Base-by-base conservation (phyloP, 2,888 invertebrate species). In the Abscondita cerata region DNA sequence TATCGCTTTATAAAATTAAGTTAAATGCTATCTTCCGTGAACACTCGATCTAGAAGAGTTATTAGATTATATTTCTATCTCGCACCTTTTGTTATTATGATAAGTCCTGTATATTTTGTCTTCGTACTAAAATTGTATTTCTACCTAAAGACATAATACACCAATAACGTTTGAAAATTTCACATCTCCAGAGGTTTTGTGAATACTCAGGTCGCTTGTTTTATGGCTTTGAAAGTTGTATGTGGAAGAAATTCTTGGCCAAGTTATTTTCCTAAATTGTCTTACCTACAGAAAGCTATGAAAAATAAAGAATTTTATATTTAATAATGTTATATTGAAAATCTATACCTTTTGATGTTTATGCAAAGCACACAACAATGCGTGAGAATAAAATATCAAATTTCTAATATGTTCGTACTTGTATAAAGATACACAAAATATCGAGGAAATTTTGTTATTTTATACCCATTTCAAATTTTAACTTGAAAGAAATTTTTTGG, bases 41-140 rank as follows among this genome's bases (percentile, higher is more conserved):
- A 68, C 40, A 53, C 46, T 34, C 59, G 52, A 64, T 64, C 59
- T 63, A 53, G 15, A 51, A 25, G 19, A 59, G 41, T 59, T 68
- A 69, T 69, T 66, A 66, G 65, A 67, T 69, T 68, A 68, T 66
- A 58, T 61, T 50, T 59, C 60, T 59, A 59, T 66, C 51, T 63
- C 51, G 47, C 60, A 61, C 56, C 56, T 46, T 56, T 66, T 66
- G 66, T 66, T 68, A 68, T 68, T 66, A 68, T 66, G 64, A 69
- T 65, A 68, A 66, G 63, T 56, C 61, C 34, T 59, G 61, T 25
- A 25, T 64, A 66, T 60, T 66, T 68, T 66, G 68, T 65, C 68
- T 69, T 65, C 62, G 63, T 68, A 67, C 66, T 63, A 62, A 69
- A 69, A 69, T 65, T 68, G 68, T 53, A 52, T 60, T 60, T 61